Percentiles rank a stretch among this genome's conserved stretches.
Conservation (phyloP, 2,113 vertebrate species). For the Eublepharis macularius region DNA sequence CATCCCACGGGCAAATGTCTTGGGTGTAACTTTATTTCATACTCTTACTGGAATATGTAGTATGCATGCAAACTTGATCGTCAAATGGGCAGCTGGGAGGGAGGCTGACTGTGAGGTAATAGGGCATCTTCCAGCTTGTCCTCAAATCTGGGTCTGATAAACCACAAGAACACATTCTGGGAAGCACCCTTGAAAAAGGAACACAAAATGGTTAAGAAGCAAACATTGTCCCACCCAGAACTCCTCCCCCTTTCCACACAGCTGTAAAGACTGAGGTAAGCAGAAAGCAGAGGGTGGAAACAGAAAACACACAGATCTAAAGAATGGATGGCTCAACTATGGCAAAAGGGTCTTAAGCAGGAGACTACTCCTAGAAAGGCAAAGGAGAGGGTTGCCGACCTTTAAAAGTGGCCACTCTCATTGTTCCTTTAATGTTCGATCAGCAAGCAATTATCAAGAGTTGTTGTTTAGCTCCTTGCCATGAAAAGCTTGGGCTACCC, state of each 20-base stretch:
- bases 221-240: neutral
- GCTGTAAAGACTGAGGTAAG: neutral
- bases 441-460: no score
- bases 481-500: no score
- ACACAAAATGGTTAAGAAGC: neutral
- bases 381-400: no score
- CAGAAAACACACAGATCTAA: neutral
- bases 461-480: no score
- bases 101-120: constrained; percentile 45
- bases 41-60: constrained; percentile 66
- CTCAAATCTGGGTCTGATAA: neutral
- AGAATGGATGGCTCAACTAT: neutral
- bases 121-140: constrained; percentile 37
- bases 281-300: neutral
- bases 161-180: neutral
- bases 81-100: constrained; percentile 53
- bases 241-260: neutral
- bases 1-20: constrained; percentile 55
- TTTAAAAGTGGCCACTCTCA: no score
- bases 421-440: no score
- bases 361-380: no score
- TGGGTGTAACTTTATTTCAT: constrained; percentile 69
- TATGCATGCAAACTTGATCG: constrained; percentile 47
- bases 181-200: neutral
- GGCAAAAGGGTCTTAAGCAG: neutral